Conservation (phyloP, 2,888 invertebrate genomes). For the Diachrysia chrysitis region DNA sequence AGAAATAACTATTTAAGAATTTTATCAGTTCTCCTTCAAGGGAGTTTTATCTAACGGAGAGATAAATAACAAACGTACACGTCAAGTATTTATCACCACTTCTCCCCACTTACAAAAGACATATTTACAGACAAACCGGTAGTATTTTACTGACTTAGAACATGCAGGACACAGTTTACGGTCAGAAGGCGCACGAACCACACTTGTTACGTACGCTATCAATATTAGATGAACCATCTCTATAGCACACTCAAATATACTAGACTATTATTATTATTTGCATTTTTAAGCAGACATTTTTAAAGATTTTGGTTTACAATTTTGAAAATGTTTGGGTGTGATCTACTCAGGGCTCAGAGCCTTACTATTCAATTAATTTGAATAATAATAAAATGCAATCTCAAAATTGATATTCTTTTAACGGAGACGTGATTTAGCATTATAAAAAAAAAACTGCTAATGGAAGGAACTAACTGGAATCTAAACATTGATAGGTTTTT, state of each 20-base stretch:
- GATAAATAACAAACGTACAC: neutral
- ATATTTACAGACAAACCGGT: neutral
- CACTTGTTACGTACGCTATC: conserved; percentile 67
- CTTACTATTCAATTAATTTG: too few relatives aligned
- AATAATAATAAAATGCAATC: too few relatives aligned
- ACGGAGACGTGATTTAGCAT: too few relatives aligned
- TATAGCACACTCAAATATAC: conserved; percentile 54
- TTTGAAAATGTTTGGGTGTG: too few relatives aligned
- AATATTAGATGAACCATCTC: conserved; percentile 77
- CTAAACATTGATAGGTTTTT: too few relatives aligned
- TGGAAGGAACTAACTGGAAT: too few relatives aligned
- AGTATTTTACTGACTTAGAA: conserved; percentile 24
- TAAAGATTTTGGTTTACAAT: neutral
- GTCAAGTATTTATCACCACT: neutral
- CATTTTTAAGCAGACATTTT: neutral
- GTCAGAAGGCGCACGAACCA: conserved; percentile 36
- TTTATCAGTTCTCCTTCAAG: too few relatives aligned
- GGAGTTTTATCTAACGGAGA: too few relatives aligned
- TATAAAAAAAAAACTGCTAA: too few relatives aligned
- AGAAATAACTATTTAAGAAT: too few relatives aligned
- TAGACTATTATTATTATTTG: conserved; percentile 33
- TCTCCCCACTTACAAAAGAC: neutral
- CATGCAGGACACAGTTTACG: conserved; percentile 42
- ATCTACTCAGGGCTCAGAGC: too few relatives aligned
- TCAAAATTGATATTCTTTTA: too few relatives aligned